Evolutionary conservation across 2,113 vertebrate genomes (phyloP).

Genomic region (Calypte anna): DNA sequence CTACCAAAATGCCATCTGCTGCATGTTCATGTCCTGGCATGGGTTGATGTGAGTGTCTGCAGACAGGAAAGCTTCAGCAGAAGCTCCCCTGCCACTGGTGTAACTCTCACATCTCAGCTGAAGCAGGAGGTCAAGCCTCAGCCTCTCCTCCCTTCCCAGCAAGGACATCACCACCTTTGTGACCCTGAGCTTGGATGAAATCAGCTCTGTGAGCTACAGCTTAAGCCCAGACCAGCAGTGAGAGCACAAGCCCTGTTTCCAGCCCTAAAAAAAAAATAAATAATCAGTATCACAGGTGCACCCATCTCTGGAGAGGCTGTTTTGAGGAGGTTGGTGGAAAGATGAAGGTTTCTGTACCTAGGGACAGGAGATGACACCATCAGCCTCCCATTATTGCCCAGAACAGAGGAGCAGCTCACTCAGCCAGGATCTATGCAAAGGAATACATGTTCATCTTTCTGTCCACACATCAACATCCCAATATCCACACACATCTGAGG

Average conservation of each 20-base stretch:
- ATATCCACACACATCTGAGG: neutral
- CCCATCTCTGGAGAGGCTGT: accelerated
- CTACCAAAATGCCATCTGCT: neutral
- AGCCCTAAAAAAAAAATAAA: neutral
- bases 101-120: accelerated
- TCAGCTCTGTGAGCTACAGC: neutral
- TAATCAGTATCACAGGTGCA: too few species aligned
- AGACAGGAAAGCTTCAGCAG: too few species aligned
- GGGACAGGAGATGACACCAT: accelerated
- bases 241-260: neutral
- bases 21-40: neutral
- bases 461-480: neutral
- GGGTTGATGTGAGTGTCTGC: neutral
- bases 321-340: neutral
- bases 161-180: neutral
- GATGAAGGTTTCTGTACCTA: accelerated
- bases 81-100: neutral
- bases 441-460: accelerated
- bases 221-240: neutral
- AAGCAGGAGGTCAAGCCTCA: neutral
- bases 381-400: neutral
- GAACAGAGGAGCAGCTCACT: neutral
- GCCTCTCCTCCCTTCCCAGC: neutral
- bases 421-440: too few species aligned
- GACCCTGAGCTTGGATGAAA: neutral